Evolutionary conservation across 2,888 invertebrate genomes (phyloP), one percentile per base, ranked within the genome.

Genomic region (Opisthograptis luteolata): DNA sequence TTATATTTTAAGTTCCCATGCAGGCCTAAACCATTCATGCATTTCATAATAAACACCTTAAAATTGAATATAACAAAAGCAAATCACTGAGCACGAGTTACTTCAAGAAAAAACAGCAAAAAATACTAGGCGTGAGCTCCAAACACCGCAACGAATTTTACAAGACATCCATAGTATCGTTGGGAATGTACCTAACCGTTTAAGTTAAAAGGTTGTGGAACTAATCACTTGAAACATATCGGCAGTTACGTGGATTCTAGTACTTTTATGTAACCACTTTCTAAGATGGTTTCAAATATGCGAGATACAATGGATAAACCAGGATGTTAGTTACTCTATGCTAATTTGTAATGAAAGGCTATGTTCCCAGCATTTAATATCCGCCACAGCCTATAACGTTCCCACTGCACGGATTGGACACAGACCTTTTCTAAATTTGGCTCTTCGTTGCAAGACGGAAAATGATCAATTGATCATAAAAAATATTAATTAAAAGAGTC

Each of bases 161-260:
- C 37, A 15, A 49, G 39, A 22, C 24, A 27, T 36, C 32, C 25
- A 40, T 37, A 31, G 27, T 17, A 27, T 39, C 10, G 28, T 28
- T 24, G n/a, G 19, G 8, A 42, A 30, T 15, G 41, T 25, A n/a
- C n/a, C n/a, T n/a, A 40, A 31, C 28, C 12, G 3, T 27, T 32
- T 40, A 30, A 35, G 40, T 39, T 34, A 43, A 44, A 44, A 50
- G 50, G 44, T 44, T 35, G 44, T 32, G 42, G 49, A 44, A 50
- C 50, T 13, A 50, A 50, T 50, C 50, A 24, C 32, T 42, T 37
- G 44, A 35, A 50, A 44, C 50, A 37, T 42, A 48, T 39, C 34
- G 37, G 25, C 10, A 15, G 24, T 17, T 48, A 42, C 36, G 37
- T 37, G 32, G 22, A 32, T 32, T 32, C 32, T 28, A 32, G 32